These are phyloP conservation scores for Gandaritis pyraliata DNA, from an alignment of 2,888 invertebrate genomes.

Conservation along the genomic window DNA sequence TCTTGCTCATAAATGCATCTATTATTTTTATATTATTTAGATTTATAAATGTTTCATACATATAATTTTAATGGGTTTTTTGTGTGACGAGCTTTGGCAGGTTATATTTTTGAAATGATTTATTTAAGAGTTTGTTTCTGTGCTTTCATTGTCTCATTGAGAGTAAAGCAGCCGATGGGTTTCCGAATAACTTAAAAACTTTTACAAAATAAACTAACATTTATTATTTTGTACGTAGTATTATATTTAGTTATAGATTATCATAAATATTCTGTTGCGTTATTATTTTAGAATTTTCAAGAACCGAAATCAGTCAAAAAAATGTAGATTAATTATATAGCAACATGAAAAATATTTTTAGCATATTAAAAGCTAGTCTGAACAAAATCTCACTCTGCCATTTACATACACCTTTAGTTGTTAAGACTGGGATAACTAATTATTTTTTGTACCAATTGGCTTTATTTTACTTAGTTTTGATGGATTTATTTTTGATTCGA, in stretches of 20 bases:
- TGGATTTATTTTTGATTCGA: slow-evolving; percentile 36
- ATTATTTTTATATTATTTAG: slow-evolving; percentile 3
- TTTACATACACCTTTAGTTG: slow-evolving; percentile 37
- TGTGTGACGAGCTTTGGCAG: too few species aligned
- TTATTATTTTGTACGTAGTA: background rate
- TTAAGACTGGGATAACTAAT: slow-evolving; percentile 58
- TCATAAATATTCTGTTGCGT: background rate
- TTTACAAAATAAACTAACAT: too few species aligned
- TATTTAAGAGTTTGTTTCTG: too few species aligned
- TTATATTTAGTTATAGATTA: slow-evolving; percentile 4
- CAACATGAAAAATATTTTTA: slow-evolving; percentile 10
- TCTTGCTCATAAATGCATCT: slow-evolving; percentile 2
- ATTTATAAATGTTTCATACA: too few species aligned
- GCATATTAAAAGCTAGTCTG: slow-evolving; percentile 17
- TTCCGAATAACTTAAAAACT: background rate
- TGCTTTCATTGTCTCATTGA: too few species aligned
- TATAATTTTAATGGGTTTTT: too few species aligned
- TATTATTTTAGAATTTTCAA: slow-evolving; percentile 12
- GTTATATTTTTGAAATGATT: too few species aligned
- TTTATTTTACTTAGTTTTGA: slow-evolving; percentile 55
- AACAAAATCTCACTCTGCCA: slow-evolving; percentile 32
- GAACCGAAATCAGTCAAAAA: slow-evolving; percentile 23
- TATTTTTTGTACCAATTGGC: slow-evolving; percentile 52
- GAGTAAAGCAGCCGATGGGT: background rate
- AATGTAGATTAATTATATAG: slow-evolving; percentile 8